Conservation (phyloP, 2,888 invertebrate species). For the Hemaris fuciformis region DNA sequence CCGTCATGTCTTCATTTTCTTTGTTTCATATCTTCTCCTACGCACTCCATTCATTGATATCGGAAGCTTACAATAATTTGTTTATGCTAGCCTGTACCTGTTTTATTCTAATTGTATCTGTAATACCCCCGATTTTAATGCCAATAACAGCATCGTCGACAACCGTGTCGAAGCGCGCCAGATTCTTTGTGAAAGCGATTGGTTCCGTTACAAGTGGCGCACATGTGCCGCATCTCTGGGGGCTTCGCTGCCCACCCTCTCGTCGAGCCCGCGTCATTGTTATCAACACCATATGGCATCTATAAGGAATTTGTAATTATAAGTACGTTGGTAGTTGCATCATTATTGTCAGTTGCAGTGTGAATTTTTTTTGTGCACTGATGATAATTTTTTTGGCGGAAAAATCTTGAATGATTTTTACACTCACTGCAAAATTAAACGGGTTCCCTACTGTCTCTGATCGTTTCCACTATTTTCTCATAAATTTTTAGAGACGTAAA, state of each 20-base stretch:
- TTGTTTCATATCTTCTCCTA: too few relatives aligned
- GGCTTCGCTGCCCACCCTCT: slow-evolving; percentile 21
- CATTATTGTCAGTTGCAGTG: slow-evolving; percentile 57
- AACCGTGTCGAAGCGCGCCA: slow-evolving; percentile 32
- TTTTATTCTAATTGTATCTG: background rate
- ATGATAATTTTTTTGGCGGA: slow-evolving; percentile 37
- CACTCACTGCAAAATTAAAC: too few relatives aligned
- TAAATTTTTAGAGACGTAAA: too few relatives aligned
- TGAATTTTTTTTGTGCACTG: slow-evolving; percentile 57
- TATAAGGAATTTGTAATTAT: slow-evolving; percentile 40
- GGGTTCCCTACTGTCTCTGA: too few relatives aligned
- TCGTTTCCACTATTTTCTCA: too few relatives aligned
- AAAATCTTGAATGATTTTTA: too few relatives aligned
- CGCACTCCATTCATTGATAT: too few relatives aligned
- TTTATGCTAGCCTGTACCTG: too few relatives aligned
- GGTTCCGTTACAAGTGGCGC: slow-evolving; percentile 71
- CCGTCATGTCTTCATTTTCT: too few relatives aligned
- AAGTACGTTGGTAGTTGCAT: too few relatives aligned
- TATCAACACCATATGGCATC: slow-evolving; percentile 72
- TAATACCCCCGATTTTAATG: background rate
- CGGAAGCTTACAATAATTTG: too few relatives aligned
- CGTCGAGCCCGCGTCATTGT: slow-evolving; percentile 23
- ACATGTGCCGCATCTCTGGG: slow-evolving; percentile 50
- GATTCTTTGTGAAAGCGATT: slow-evolving; percentile 56
- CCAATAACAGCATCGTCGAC: slow-evolving; percentile 34